phyloP scores from a whole-genome alignment of 2,113 vertebrate species.

The Hyperopisus bebe region DNA sequence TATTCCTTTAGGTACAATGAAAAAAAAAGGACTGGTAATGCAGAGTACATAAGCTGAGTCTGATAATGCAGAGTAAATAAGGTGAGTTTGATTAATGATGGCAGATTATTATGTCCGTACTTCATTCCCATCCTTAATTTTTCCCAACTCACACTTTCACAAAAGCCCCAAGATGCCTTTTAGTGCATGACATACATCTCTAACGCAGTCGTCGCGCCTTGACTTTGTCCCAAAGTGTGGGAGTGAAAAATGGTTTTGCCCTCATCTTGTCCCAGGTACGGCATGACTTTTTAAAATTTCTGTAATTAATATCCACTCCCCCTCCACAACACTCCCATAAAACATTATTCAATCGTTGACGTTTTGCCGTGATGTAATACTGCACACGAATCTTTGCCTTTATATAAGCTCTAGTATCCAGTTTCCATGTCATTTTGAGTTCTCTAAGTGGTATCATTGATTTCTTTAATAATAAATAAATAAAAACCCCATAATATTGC shows the following conservation, averaged over 20 bases:
- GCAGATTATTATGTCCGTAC: not conserved
- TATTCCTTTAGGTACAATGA: slow-evolving; percentile 14
- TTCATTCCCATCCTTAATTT: not conserved
- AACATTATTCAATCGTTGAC: not conserved
- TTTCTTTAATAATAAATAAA: not conserved
- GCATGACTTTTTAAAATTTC: not conserved
- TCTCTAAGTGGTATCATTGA: not conserved
- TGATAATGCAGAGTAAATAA: not conserved
- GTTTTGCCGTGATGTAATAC: not conserved
- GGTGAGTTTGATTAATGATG: not conserved
- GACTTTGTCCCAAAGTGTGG: not conserved
- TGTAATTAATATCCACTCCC: not conserved
- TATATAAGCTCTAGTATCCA: not conserved
- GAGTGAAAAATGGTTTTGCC: not conserved
- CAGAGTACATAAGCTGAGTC: not conserved
- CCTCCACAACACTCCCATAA: not conserved
- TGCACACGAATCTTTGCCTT: not conserved
- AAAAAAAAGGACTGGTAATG: not conserved
- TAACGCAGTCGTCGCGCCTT: not conserved
- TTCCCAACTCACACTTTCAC: not conserved
- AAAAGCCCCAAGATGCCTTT: not conserved
- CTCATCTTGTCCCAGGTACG: not conserved
- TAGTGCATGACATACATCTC: not conserved
- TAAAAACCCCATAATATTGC: not conserved
- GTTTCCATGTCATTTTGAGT: not conserved